Evolutionary conservation across 2,113 vertebrate genomes (phyloP).

Genomic region (Trematocara stigmaticum): DNA sequence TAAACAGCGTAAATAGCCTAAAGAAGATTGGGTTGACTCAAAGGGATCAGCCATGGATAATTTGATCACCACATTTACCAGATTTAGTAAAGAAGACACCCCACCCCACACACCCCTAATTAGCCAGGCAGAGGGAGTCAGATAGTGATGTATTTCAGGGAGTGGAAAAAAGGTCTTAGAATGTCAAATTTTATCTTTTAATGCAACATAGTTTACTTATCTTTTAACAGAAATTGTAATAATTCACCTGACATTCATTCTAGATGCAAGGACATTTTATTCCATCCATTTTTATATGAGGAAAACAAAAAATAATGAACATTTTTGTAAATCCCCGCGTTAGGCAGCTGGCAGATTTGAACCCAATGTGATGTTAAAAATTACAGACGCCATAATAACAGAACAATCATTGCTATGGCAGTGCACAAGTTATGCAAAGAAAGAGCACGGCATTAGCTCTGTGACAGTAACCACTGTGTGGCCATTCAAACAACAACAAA

Average conservation of each 20-base stretch:
- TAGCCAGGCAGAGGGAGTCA: too few relatives aligned
- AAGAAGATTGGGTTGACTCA: conserved; percentile 10
- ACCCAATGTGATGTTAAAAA: not conserved
- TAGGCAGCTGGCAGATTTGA: not conserved
- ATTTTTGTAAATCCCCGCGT: not conserved
- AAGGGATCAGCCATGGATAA: conserved; percentile 3
- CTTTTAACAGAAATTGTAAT: not conserved
- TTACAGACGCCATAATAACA: not conserved
- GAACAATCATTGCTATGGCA: not conserved
- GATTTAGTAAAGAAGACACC: conserved; percentile 1
- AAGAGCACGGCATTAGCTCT: not conserved
- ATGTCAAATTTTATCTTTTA: not conserved
- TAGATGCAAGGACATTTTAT: not conserved
- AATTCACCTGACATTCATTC: not conserved
- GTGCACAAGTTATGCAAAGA: not conserved
- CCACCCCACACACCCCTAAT: too few relatives aligned
- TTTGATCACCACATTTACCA: conserved; percentile 45
- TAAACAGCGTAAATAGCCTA: conserved; percentile 32
- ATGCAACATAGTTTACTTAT: not conserved
- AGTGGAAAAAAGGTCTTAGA: not conserved
- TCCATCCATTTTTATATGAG: not conserved
- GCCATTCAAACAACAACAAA: not conserved
- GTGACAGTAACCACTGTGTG: not conserved
- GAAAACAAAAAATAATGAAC: not conserved
- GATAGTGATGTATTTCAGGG: not conserved